Evolutionary conservation across 2,888 invertebrate genomes (phyloP).

Genomic region (Spialia ferax): DNA sequence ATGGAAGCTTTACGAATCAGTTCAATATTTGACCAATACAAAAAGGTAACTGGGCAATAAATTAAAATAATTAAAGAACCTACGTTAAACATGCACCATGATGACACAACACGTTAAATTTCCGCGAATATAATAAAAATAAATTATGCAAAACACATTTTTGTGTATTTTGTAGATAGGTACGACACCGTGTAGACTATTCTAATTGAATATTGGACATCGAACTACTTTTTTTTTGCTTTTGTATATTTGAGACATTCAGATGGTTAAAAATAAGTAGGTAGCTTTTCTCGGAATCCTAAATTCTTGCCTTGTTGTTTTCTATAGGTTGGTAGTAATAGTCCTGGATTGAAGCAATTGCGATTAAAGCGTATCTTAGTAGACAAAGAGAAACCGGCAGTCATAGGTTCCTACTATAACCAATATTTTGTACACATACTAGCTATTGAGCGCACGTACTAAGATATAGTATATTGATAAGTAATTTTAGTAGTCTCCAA

Average conservation of each 20-base stretch:
- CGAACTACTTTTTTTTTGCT: slow-evolving; percentile 48
- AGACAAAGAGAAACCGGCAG: not conserved
- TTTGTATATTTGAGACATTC: slow-evolving; percentile 45
- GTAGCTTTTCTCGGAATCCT: slow-evolving; percentile 49
- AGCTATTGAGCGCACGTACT: not conserved
- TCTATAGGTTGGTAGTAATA: slow-evolving; percentile 14
- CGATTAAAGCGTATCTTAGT: not conserved
- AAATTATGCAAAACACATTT: not conserved
- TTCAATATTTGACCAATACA: not conserved
- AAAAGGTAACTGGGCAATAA: not conserved
- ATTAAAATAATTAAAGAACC: slow-evolving; percentile 11
- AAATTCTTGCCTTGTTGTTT: slow-evolving; percentile 49
- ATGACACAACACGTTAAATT: slow-evolving; percentile 1
- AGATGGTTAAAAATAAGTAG: slow-evolving; percentile 41
- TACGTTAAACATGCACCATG: slow-evolving; percentile 19
- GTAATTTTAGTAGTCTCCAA: not conserved
- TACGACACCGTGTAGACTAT: slow-evolving; percentile 33
- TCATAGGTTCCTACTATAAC: not conserved
- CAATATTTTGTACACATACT: not conserved
- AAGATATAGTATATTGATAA: not conserved
- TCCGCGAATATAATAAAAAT: too few species aligned
- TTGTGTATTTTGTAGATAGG: too few species aligned
- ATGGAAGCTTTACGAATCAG: slow-evolving; percentile 10
- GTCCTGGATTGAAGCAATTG: not conserved
- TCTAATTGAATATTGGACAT: slow-evolving; percentile 41